phyloP scores from a whole-genome alignment of 2,797 vertebrate genomes.

The Enteromius afrohamiltoni region DNA sequence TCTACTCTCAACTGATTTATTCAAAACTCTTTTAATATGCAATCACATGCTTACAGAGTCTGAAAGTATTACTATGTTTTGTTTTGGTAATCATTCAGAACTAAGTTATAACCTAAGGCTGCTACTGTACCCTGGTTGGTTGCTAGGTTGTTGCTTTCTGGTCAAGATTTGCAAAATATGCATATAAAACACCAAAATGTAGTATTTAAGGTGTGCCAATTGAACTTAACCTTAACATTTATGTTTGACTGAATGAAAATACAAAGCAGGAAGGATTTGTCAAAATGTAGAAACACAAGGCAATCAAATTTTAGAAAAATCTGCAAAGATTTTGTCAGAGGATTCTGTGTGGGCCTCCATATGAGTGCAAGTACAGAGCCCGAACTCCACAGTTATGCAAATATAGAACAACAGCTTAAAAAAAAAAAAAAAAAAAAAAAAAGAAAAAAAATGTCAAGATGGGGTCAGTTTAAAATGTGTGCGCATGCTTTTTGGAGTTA shows the following conservation, averaged over 20 bases:
- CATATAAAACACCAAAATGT: background rate
- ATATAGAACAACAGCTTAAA: background rate
- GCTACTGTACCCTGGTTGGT: background rate
- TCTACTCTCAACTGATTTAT: background rate
- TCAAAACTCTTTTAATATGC: background rate
- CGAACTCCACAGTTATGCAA: background rate
- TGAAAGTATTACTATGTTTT: background rate
- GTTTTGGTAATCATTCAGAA: background rate
- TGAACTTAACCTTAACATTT: background rate
- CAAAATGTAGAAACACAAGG: background rate
- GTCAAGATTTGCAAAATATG: background rate
- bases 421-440: background rate
- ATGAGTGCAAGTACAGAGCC: background rate
- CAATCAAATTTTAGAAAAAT: background rate
- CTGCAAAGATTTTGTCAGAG: background rate
- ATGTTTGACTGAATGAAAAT: background rate
- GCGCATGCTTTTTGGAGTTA: background rate
- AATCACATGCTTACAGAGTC: background rate
- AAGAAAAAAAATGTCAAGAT: background rate
- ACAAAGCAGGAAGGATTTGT: background rate
- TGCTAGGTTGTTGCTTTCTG: background rate
- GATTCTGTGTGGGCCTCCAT: background rate
- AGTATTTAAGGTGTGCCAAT: too few relatives aligned
- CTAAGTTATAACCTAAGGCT: background rate
- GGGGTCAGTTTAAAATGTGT: conserved; percentile 9